Conservation (phyloP, 1,140 invertebrate genomes). For the Drosophila truncata region DNA sequence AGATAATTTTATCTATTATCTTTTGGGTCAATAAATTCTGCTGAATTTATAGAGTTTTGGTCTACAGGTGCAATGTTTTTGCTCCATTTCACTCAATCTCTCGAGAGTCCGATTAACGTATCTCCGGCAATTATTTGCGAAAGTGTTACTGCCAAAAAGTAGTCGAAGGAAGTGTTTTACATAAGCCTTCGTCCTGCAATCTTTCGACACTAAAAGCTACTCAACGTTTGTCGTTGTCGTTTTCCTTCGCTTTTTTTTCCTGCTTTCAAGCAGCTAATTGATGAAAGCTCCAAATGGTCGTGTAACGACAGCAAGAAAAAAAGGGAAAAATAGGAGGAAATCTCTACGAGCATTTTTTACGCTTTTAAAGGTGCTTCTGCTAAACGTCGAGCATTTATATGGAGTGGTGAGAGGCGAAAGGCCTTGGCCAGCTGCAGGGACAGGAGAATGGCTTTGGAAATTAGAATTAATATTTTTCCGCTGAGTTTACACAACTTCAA, state of each 20-base stretch:
- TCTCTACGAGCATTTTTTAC: slow-evolving; percentile 8
- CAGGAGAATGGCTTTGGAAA: slow-evolving; percentile 55
- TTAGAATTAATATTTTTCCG: slow-evolving; percentile 81
- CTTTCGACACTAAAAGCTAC: slow-evolving; percentile 74
- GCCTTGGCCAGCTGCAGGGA: slow-evolving; percentile 31
- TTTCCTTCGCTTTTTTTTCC: slow-evolving; percentile 17
- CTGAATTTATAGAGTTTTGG: background rate
- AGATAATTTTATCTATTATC: slow-evolving; percentile 1
- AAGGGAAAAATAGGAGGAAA: slow-evolving; percentile 4
- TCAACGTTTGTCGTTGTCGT: slow-evolving; percentile 42
- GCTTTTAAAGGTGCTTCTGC: slow-evolving; percentile 63
- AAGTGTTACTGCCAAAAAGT: slow-evolving; percentile 44
- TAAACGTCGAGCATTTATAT: slow-evolving; percentile 53
- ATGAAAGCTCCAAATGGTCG: slow-evolving; percentile 69
- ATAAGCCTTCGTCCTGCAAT: slow-evolving; percentile 60
- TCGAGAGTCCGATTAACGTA: slow-evolving; percentile 21
- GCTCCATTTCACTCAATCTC: slow-evolving; percentile 31
- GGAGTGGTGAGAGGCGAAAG: background rate
- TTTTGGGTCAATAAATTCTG: background rate
- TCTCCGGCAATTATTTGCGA: slow-evolving; percentile 59
- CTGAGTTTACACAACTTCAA: slow-evolving; percentile 80
- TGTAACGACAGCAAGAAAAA: slow-evolving; percentile 19
- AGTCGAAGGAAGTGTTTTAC: slow-evolving; percentile 44
- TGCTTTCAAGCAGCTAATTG: slow-evolving; percentile 66
- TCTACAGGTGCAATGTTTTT: slow-evolving; percentile 1